Conservation (phyloP, 2,113 vertebrate species). For the Poecile atricapillus region DNA sequence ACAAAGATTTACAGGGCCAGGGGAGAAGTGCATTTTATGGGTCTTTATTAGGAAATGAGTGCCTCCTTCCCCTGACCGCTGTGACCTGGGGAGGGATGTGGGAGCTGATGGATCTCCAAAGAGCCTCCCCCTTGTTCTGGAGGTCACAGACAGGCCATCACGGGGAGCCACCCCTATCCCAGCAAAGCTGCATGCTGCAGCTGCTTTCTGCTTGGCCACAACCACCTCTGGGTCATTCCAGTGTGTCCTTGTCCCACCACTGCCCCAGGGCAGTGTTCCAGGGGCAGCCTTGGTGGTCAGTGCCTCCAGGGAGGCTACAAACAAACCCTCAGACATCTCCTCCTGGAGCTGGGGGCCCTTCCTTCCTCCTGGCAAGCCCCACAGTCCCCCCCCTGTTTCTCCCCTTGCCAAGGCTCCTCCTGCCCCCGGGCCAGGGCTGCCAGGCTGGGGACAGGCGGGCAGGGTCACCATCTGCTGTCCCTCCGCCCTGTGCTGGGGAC, state of each 20-base stretch:
- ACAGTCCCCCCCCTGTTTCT: rapidly evolving
- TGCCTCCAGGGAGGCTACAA: neutral
- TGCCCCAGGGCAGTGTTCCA: rapidly evolving
- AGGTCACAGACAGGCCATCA: neutral
- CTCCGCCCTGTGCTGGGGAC: rapidly evolving
- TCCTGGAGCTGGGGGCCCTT: neutral
- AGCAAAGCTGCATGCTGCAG: neutral
- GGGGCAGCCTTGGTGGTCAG: neutral
- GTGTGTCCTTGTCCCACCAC: rapidly evolving
- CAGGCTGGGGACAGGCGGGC: neutral
- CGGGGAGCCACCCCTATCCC: neutral
- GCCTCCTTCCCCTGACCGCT: neutral
- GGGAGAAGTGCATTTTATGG: neutral
- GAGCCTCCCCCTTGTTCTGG: neutral
- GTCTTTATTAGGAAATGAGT: neutral
- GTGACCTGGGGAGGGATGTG: neutral
- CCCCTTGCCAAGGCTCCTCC: neutral
- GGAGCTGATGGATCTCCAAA: neutral
- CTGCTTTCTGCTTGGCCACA: neutral
- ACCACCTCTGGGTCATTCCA: neutral
- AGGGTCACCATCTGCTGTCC: neutral
- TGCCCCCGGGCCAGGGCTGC: rapidly evolving
- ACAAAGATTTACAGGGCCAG: neutral
- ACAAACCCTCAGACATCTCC: neutral
- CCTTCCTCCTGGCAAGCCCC: neutral